These are phyloP conservation scores for Rhogogaster chlorosoma DNA, from an alignment of 2,888 invertebrate genomes.

Conservation along the genomic window DNA sequence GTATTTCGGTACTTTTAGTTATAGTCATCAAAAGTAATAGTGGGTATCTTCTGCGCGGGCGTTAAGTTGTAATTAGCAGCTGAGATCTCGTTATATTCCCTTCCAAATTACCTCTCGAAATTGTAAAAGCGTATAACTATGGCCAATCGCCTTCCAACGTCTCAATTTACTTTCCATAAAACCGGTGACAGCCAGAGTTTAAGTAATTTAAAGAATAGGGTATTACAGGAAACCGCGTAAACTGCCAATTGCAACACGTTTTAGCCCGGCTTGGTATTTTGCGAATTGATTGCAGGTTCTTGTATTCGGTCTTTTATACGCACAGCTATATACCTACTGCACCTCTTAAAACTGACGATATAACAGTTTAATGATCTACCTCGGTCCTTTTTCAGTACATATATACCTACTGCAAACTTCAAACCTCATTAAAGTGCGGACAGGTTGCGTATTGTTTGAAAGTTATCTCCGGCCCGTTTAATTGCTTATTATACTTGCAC, in stretches of 20 bases:
- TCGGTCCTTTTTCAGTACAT: neutral
- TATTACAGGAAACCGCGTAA: neutral
- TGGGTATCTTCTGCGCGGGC: neutral
- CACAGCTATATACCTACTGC: neutral
- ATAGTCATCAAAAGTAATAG: neutral
- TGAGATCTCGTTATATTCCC: neutral
- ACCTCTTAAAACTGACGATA: conserved; percentile 2
- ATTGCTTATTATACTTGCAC: conserved; percentile 37
- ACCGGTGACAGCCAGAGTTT: conserved; percentile 20
- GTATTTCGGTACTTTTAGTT: neutral
- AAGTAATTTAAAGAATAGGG: conserved; percentile 24
- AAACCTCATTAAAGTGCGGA: conserved; percentile 44
- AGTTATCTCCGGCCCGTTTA: conserved; percentile 30
- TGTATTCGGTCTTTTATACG: neutral
- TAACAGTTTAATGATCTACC: conserved; percentile 37
- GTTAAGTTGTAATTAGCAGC: neutral
- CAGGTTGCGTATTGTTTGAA: conserved; percentile 37
- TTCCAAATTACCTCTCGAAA: neutral
- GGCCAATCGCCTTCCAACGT: conserved; percentile 2
- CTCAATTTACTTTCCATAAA: conserved; percentile 48
- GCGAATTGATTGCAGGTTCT: neutral
- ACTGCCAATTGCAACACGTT: conserved; percentile 17
- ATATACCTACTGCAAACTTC: neutral
- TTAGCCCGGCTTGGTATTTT: neutral
- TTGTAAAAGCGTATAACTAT: conserved; percentile 1